phyloP scores from a whole-genome alignment of 92 coral and sea anemone genomes.

The Ricordea florida region DNA sequence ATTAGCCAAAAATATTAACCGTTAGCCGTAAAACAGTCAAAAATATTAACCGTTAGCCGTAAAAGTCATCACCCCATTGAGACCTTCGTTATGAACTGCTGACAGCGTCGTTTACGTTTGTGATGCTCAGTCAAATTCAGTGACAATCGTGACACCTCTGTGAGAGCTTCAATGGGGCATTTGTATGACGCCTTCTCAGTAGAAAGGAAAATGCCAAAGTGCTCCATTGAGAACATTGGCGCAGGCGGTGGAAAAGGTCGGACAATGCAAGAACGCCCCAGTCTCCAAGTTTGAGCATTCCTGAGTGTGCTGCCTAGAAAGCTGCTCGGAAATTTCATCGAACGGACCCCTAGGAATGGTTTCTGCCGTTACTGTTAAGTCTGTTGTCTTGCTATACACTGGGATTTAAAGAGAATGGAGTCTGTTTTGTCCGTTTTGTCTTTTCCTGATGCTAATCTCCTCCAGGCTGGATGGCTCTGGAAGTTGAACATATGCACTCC shows the following conservation, averaged over 20 bases:
- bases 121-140: slow-evolving; percentile 46
- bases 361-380: slow-evolving; percentile 44
- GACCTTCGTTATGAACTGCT: too few species aligned
- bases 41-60: too few species aligned
- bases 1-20: too few species aligned
- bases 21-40: too few species aligned
- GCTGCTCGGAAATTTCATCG: background rate
- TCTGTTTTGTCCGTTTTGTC: background rate
- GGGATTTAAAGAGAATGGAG: slow-evolving; percentile 31
- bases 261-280: slow-evolving; percentile 18
- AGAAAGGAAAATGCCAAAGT: slow-evolving; percentile 31
- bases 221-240: background rate
- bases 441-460: slow-evolving; percentile 19
- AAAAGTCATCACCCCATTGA: too few species aligned
- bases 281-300: too few species aligned
- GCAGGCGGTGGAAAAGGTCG: slow-evolving; percentile 6
- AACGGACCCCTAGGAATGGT: slow-evolving; percentile 36
- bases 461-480: slow-evolving; percentile 56
- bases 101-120: slow-evolving; percentile 18
- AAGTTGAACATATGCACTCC: slow-evolving; percentile 47
- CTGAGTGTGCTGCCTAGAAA: too few species aligned
- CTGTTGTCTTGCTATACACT: slow-evolving; percentile 48
- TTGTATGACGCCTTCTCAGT: slow-evolving; percentile 43
- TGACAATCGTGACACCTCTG: slow-evolving; percentile 39
- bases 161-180: background rate